Conservation (phyloP, 2,113 vertebrate species). For the Dipodomys merriami region DNA sequence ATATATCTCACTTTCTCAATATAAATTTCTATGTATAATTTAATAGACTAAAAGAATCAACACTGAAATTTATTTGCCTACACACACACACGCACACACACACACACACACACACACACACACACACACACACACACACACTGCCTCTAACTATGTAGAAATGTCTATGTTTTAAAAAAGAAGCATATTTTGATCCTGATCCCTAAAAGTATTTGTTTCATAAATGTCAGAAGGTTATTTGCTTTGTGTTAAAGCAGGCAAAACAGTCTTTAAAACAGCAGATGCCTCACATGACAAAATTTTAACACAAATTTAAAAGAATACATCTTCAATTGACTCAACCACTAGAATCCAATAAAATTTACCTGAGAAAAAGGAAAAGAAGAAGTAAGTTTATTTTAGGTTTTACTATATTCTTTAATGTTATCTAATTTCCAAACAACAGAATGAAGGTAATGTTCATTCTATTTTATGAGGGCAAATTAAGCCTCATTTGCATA, state of each 20-base stretch:
- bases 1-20: conserved; percentile 19
- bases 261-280: conserved; percentile 18
- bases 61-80: background rate
- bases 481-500: conserved; percentile 79
- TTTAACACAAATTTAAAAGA: conserved; percentile 20
- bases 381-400: conserved; percentile 47
- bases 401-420: conserved; percentile 71
- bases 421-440: conserved; percentile 79
- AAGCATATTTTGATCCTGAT: background rate
- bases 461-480: conserved; percentile 73
- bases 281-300: conserved; percentile 15
- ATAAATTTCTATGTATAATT: background rate
- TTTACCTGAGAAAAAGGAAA: conserved; percentile 40
- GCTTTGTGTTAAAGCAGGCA: conserved; percentile 17
- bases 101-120: background rate
- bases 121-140: accelerated
- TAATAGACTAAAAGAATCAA: background rate
- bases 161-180: background rate
- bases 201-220: conserved; percentile 1
- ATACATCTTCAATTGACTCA: conserved; percentile 56
- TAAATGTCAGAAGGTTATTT: background rate
- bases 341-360: conserved; percentile 57
- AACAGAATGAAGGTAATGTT: conserved; percentile 69
- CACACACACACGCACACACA: background rate
- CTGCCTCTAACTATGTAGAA: background rate